Base-by-base conservation (phyloP, 2,888 invertebrate species). In the Masnerella sp. region DNA sequence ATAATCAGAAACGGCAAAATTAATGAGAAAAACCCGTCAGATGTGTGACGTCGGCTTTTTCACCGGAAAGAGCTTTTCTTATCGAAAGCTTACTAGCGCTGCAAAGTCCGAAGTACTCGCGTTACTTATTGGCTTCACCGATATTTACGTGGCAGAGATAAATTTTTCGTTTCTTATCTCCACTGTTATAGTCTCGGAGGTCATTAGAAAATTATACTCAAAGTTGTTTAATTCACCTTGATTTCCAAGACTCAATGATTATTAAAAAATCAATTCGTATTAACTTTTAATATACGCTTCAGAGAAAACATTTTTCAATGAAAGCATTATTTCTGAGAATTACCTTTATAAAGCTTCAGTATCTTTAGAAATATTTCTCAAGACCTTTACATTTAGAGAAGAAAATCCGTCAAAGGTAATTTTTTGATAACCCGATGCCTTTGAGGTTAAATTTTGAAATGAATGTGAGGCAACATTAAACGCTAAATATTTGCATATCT, bases 401-500 rank as follows among this genome's bases (percentile, higher is more conserved):
- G n/a, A n/a, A n/a, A n/a, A n/a, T n/a, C n/a, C n/a, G n/a, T n/a
- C n/a, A n/a, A n/a, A n/a, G n/a, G n/a, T n/a, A n/a, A n/a, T n/a
- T n/a, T n/a, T n/a, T n/a, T n/a, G n/a, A n/a, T n/a, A n/a, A n/a
- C n/a, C n/a, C n/a, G n/a, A n/a, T n/a, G n/a, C n/a, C n/a, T n/a
- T n/a, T n/a, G n/a, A n/a, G n/a, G n/a, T n/a, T n/a, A n/a, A n/a
- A n/a, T n/a, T n/a, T n/a, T n/a, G n/a, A n/a, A n/a, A n/a, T n/a
- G n/a, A n/a, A n/a, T n/a, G n/a, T n/a, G n/a, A n/a, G 7, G n/a
- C 14, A 12, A 36, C 36, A 28, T 40, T 40, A 30, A 2, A 18
- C 43, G 43, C 38, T 32, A 42, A 58, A 22, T 36, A 47, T 59
- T 47, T 38, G 14, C 36, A 17, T 15, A 59, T 28, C 25, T 47